These are phyloP conservation scores for Papilio glaucus DNA, from an alignment of 1,140 invertebrate genomes.

Conservation along the genomic window DNA sequence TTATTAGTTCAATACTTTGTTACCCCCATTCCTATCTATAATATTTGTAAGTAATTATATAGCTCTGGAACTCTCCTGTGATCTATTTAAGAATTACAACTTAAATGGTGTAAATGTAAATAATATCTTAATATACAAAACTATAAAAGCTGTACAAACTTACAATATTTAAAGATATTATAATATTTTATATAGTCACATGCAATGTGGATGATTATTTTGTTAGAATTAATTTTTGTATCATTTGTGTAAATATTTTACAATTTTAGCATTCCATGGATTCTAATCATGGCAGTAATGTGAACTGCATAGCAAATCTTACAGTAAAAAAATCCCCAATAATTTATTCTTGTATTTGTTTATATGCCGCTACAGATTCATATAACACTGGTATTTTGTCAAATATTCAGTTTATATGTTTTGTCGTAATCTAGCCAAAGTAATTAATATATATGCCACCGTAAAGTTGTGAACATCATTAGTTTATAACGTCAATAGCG, in stretches of 20 bases:
- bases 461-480: too few species aligned
- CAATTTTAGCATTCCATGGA: neutral
- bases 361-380: too few species aligned
- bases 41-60: slow-evolving; percentile 55
- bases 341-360: slow-evolving; percentile 16
- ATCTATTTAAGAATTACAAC: slow-evolving; percentile 70
- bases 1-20: slow-evolving; percentile 69
- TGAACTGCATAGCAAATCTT: neutral
- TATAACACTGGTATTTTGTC: too few species aligned
- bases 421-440: neutral
- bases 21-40: slow-evolving; percentile 65
- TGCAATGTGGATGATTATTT: slow-evolving; percentile 59
- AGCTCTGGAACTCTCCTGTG: slow-evolving; percentile 82
- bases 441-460: neutral
- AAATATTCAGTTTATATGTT: neutral
- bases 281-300: neutral
- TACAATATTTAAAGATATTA: slow-evolving; percentile 38
- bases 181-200: slow-evolving; percentile 48
- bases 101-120: slow-evolving; percentile 57
- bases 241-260: slow-evolving; percentile 61
- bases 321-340: neutral
- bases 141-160: slow-evolving; percentile 57
- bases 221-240: slow-evolving; percentile 56
- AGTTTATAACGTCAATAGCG: too few species aligned
- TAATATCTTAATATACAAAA: slow-evolving; percentile 43